Conservation (phyloP, 1,140 invertebrate species). For the Papilio glaucus region DNA sequence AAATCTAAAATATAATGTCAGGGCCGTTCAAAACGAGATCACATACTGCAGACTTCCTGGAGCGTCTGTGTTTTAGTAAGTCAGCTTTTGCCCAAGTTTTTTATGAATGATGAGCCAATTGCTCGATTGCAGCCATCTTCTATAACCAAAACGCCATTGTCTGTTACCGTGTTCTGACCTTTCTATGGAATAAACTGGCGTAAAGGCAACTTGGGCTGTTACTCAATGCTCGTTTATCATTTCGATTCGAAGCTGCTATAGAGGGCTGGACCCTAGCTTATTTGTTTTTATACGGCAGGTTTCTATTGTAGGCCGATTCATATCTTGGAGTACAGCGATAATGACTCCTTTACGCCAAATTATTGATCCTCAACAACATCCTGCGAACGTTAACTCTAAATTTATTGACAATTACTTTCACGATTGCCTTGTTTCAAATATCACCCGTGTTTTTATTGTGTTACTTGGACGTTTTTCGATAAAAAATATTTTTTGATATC, state of each 20-base stretch:
- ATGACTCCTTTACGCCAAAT: slow-evolving; percentile 29
- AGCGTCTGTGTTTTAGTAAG: too few relatives aligned
- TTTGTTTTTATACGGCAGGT: not conserved
- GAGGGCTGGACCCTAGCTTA: not conserved
- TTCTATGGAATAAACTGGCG: too few relatives aligned
- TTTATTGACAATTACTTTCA: slow-evolving; percentile 28
- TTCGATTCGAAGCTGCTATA: not conserved
- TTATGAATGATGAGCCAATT: too few relatives aligned
- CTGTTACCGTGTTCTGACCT: too few relatives aligned
- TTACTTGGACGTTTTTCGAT: not conserved
- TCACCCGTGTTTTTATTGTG: not conserved
- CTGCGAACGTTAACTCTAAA: not conserved
- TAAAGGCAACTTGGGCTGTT: not conserved
- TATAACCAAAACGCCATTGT: too few relatives aligned
- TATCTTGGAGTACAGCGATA: slow-evolving; percentile 1
- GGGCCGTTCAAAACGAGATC: too few relatives aligned
- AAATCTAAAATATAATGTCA: too few relatives aligned
- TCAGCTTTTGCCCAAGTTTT: too few relatives aligned
- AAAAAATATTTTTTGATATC: too few relatives aligned
- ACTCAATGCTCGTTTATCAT: not conserved
- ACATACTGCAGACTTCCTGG: too few relatives aligned
- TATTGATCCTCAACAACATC: slow-evolving; percentile 28
- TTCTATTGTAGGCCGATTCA: not conserved
- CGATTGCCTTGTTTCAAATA: slow-evolving; percentile 11
- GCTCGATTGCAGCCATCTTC: too few relatives aligned